Conservation (phyloP, 1,140 invertebrate genomes). For the Pseudomyrmex concolor region DNA sequence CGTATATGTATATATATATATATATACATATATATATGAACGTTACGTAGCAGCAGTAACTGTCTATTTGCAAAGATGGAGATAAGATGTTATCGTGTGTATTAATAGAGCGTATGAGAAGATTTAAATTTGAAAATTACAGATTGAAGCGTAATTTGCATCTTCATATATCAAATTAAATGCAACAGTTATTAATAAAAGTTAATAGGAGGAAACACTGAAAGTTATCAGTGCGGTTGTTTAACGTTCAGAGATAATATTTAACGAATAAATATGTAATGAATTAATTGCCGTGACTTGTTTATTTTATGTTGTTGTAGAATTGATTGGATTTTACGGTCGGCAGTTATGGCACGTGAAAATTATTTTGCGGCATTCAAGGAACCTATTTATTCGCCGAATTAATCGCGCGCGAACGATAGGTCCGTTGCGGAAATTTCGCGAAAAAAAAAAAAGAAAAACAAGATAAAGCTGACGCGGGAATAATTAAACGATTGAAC, state of each 20-base stretch:
- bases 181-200: background rate
- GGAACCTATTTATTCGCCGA: conserved; percentile 51
- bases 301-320: conserved; percentile 51
- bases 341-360: conserved; percentile 11
- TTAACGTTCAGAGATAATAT: conserved; percentile 37
- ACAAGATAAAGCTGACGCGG: conserved; percentile 39
- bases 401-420: conserved; percentile 55
- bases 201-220: conserved; percentile 15
- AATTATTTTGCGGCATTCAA: conserved; percentile 53
- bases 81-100: background rate
- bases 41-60: background rate
- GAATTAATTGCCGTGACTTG: conserved; percentile 36
- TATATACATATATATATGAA: background rate
- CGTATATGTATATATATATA: no score
- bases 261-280: conserved; percentile 46
- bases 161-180: no score
- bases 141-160: background rate
- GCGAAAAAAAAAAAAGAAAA: conserved; percentile 16
- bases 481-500: conserved; percentile 54
- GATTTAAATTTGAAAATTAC: background rate
- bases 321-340: conserved; percentile 56
- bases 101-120: background rate
- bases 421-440: conserved; percentile 44
- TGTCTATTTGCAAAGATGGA: background rate
- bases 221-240: conserved; percentile 18